Percentiles rank a stretch among this genome's conserved stretches.
These are phyloP conservation scores for Odontamblyopus lacepedii DNA, from an alignment of 2,797 vertebrate genomes.

Conservation along the genomic window DNA sequence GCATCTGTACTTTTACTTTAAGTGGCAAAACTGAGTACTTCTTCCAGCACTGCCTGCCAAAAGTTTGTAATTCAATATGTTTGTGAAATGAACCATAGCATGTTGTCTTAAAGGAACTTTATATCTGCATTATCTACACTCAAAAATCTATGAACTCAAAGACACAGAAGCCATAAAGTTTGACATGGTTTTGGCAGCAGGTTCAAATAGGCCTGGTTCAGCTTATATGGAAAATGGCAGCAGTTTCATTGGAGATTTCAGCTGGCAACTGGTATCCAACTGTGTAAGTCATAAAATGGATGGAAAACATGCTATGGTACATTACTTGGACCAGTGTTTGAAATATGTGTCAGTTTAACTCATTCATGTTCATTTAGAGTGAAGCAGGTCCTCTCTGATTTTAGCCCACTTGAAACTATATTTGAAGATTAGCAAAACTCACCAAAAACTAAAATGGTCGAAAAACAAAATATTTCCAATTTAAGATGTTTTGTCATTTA, in stretches of 20 bases:
- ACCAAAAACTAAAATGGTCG: background rate
- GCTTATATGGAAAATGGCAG: background rate
- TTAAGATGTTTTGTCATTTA: background rate
- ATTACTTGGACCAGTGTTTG: background rate
- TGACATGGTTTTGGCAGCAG: background rate
- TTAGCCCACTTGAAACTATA: background rate
- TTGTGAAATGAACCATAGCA: background rate
- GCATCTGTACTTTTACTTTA: too few relatives aligned
- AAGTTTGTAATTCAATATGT: background rate
- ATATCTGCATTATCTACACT: background rate
- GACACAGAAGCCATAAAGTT: background rate
- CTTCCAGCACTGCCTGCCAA: background rate
- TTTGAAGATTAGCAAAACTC: background rate
- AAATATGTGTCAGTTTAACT: background rate
- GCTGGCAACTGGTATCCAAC: background rate
- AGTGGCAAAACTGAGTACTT: too few relatives aligned
- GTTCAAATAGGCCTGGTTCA: background rate
- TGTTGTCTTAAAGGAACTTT: background rate
- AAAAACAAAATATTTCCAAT: background rate
- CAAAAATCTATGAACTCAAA: background rate
- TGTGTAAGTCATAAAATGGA: background rate
- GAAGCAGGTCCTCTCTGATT: background rate
- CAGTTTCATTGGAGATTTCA: background rate
- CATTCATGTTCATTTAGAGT: background rate
- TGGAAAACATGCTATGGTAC: background rate